Percentiles rank a stretch among this genome's conserved stretches.
These are phyloP conservation scores for Sinocyclocheilus anophthalmus DNA, from an alignment of 2,113 vertebrate species.

Conservation along the genomic window DNA sequence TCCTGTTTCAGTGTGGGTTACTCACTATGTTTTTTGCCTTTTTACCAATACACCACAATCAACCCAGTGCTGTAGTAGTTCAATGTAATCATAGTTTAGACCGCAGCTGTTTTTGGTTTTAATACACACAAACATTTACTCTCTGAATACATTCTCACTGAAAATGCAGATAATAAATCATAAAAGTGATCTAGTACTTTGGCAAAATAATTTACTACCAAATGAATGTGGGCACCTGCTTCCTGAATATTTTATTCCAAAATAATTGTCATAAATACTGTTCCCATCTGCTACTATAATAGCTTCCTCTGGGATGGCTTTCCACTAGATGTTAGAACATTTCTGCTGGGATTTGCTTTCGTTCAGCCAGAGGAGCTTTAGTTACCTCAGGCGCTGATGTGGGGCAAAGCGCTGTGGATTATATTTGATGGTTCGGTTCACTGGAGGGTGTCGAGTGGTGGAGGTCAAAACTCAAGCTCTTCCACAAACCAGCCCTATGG, in stretches of 20 bases:
- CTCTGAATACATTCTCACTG: neutral
- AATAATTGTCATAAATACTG: slow-evolving; percentile 34
- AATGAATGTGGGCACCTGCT: slow-evolving; percentile 23
- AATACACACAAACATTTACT: neutral
- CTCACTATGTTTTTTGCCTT: neutral
- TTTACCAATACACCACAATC: neutral
- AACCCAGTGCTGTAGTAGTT: neutral
- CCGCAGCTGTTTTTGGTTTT: neutral
- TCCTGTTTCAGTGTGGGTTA: neutral
- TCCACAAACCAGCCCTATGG: neutral
- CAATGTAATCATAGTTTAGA: neutral
- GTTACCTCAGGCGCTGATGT: neutral
- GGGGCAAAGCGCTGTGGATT: neutral
- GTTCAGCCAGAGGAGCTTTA: slow-evolving; percentile 1
- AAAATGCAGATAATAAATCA: neutral
- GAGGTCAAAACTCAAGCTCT: neutral
- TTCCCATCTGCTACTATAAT: slow-evolving; percentile 28
- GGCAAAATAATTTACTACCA: slow-evolving; percentile 16
- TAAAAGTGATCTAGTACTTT: neutral
- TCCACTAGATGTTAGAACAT: neutral
- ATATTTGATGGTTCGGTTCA: neutral
- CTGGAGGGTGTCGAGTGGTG: neutral
- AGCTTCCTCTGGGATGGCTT: neutral
- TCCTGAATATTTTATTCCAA: slow-evolving; percentile 13
- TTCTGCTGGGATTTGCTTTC: slow-evolving; percentile 5